Evolutionary conservation across 2,113 vertebrate genomes (phyloP).

Genomic region (Oxyruncus cristatus): DNA sequence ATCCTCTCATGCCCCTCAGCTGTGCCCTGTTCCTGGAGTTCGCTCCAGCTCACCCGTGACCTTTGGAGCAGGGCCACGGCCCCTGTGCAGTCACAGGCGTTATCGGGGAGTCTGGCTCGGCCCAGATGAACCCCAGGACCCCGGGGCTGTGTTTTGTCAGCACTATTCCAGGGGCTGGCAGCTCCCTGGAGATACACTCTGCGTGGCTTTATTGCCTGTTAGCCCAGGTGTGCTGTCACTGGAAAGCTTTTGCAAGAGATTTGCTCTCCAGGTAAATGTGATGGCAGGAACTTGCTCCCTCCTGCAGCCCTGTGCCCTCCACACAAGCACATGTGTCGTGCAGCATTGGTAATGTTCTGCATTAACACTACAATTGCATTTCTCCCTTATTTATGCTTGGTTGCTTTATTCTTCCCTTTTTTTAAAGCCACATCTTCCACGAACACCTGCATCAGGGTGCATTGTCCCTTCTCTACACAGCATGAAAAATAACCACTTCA

Average conservation of each 20-base stretch:
- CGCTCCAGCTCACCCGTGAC: not conserved
- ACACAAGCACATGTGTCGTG: not conserved
- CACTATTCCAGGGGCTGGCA: not conserved
- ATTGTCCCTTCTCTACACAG: not conserved
- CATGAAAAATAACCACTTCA: not conserved
- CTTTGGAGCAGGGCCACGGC: not conserved
- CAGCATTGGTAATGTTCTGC: not conserved
- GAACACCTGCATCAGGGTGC: not conserved
- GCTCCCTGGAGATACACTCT: not conserved
- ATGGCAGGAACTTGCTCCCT: not conserved
- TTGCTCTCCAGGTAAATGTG: not conserved
- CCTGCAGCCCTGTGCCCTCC: not conserved
- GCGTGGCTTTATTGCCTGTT: accelerated
- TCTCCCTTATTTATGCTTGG: not conserved
- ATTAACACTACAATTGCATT: not conserved
- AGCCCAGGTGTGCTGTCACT: not conserved
- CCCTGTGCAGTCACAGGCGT: accelerated
- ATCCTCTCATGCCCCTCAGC: not conserved
- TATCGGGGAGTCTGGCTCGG: not conserved
- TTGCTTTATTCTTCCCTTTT: not conserved
- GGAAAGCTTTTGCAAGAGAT: not conserved
- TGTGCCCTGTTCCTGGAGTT: accelerated
- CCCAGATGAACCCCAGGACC: not conserved
- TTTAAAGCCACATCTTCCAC: not conserved
- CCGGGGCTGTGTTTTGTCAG: not conserved